Percentiles rank a stretch among this genome's conserved stretches.
phyloP scores from a whole-genome alignment of 92 coral and sea anemone species.

The Montipora capitata region DNA sequence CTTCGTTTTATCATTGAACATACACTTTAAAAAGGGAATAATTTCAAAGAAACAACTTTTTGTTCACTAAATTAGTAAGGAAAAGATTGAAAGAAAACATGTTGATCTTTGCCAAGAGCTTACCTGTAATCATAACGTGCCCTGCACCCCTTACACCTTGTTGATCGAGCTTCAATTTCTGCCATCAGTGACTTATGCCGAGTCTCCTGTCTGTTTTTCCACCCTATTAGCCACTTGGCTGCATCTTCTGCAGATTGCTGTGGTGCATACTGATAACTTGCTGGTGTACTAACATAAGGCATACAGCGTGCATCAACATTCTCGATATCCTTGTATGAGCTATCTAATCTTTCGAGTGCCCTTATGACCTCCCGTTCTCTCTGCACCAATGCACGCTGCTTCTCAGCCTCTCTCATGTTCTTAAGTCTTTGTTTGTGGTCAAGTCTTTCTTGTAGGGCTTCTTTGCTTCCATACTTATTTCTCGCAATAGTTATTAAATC shows the following conservation, averaged over 20 bases:
- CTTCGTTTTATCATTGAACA: too few species aligned
- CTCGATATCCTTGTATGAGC: conserved; percentile 92
- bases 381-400: conserved; percentile 91
- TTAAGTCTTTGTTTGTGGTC: conserved; percentile 83
- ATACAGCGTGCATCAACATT: conserved; percentile 97
- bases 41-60: too few species aligned
- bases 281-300: conserved; percentile 98
- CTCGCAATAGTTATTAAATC: conserved; percentile 96
- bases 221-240: conserved; percentile 97
- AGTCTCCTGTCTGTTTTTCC: conserved; percentile 97
- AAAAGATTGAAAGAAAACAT: too few species aligned
- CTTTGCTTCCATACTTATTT: conserved; percentile 90
- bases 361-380: conserved; percentile 90
- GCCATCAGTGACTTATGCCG: conserved; percentile 89
- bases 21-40: too few species aligned
- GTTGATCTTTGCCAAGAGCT: not conserved
- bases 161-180: conserved; percentile 93
- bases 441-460: conserved; percentile 87
- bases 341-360: conserved; percentile 83
- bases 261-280: conserved; percentile 89
- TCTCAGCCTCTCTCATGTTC: conserved; percentile 93
- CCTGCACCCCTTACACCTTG: conserved; percentile 95
- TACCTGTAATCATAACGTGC: conserved; percentile 99
- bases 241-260: conserved; percentile 98
- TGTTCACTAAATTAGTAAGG: too few species aligned